Conservation (phyloP, 2,113 vertebrate genomes). For the Halichoerus grypus region DNA sequence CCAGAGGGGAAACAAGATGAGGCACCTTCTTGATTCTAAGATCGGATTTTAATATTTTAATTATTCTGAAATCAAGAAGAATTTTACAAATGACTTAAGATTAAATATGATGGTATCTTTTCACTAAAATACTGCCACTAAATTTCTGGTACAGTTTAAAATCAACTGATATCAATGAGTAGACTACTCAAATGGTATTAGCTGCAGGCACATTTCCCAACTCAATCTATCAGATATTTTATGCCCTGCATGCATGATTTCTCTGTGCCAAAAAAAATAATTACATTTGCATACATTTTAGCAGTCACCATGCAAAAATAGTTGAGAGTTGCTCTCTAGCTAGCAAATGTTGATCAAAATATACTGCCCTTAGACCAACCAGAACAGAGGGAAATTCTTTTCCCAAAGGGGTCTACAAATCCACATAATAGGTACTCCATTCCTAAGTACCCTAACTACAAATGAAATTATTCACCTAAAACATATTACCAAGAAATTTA, state of each 20-base stretch:
- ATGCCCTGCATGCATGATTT: not conserved
- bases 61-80: slow-evolving; percentile 14
- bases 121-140: not conserved
- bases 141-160: slow-evolving; percentile 38
- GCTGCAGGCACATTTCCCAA: not conserved
- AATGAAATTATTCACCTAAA: slow-evolving; percentile 42
- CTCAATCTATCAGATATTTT: not conserved
- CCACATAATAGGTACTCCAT: not conserved
- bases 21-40: not conserved
- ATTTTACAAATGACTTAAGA: not conserved
- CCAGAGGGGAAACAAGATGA: not conserved
- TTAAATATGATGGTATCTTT: not conserved
- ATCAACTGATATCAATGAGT: not conserved
- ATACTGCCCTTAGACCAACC: not conserved
- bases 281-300: slow-evolving; percentile 33
- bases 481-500: not conserved
- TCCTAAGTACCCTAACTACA: not conserved
- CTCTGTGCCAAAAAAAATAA: slow-evolving; percentile 36
- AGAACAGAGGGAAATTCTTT: not conserved
- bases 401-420: slow-evolving; percentile 16
- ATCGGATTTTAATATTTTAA: slow-evolving; percentile 28
- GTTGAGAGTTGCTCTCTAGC: not conserved
- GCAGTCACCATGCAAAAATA: slow-evolving; percentile 35
- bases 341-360: slow-evolving; percentile 45
- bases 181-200: not conserved